A percentile compares a stretch with the other conserved stretches of the same genome.
phyloP scores from a whole-genome alignment of 2,888 invertebrate genomes.

The Trissolcus brochymenae region DNA sequence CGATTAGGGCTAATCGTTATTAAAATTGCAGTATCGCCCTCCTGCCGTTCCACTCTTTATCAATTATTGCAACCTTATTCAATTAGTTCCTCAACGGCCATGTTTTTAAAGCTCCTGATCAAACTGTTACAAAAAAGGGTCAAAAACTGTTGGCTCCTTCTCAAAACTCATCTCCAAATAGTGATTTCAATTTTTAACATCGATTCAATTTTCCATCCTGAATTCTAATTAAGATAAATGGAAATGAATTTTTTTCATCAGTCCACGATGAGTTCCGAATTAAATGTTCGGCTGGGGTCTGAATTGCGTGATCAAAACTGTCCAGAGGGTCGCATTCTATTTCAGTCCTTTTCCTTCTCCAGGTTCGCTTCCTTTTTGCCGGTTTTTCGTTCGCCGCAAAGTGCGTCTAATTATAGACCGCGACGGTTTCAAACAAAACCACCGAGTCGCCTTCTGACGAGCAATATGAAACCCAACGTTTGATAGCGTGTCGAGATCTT shows the following conservation, averaged over 20 bases:
- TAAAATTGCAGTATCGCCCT: conserved; percentile 29
- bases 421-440: conserved; percentile 61
- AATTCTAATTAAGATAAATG: too few relatives aligned
- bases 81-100: background rate
- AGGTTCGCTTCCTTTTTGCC: conserved; percentile 1
- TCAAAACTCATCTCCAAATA: too few relatives aligned
- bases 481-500: conserved; percentile 54
- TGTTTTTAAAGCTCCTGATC: too few relatives aligned
- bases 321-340: too few relatives aligned
- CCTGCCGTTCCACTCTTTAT: background rate
- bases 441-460: conserved; percentile 61
- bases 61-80: background rate
- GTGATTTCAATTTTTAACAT: too few relatives aligned
- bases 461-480: conserved; percentile 58
- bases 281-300: background rate
- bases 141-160: too few relatives aligned
- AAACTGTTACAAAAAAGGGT: too few relatives aligned
- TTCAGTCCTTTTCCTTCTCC: background rate
- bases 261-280: too few relatives aligned
- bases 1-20: conserved; percentile 52
- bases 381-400: conserved; percentile 48
- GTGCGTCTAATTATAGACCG: conserved; percentile 68
- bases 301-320: background rate
- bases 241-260: too few relatives aligned
- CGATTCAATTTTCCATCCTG: too few relatives aligned